These are phyloP conservation scores for Micrasema longulum DNA, from an alignment of 1,140 invertebrate species.

Conservation along the genomic window DNA sequence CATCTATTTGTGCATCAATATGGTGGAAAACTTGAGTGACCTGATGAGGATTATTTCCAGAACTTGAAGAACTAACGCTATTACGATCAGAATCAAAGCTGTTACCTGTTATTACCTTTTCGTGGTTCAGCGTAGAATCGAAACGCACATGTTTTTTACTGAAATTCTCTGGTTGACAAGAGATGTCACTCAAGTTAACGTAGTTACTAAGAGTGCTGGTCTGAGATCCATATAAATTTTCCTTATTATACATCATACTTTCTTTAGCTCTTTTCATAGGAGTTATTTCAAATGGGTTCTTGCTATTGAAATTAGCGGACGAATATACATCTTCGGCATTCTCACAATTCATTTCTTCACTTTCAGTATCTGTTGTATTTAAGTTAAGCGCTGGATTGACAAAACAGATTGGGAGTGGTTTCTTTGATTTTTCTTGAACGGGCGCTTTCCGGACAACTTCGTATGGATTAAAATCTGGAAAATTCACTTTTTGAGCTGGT, in stretches of 20 bases:
- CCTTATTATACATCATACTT: slow-evolving; percentile 38
- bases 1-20: slow-evolving; percentile 61
- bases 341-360: slow-evolving; percentile 61
- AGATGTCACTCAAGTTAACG: slow-evolving; percentile 39
- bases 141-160: slow-evolving; percentile 66
- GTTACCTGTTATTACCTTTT: slow-evolving; percentile 66
- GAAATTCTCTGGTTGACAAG: slow-evolving; percentile 53
- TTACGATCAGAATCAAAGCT: slow-evolving; percentile 60
- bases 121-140: slow-evolving; percentile 65
- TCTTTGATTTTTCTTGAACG: slow-evolving; percentile 57
- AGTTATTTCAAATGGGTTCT: slow-evolving; percentile 46
- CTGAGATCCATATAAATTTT: slow-evolving; percentile 38
- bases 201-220: slow-evolving; percentile 11
- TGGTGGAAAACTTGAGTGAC: slow-evolving; percentile 30
- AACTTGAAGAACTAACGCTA: slow-evolving; percentile 12
- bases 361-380: slow-evolving; percentile 65
- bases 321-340: background rate
- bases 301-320: slow-evolving; percentile 15
- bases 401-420: slow-evolving; percentile 59
- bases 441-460: slow-evolving; percentile 63
- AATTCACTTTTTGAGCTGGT: slow-evolving; percentile 44
- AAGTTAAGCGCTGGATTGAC: slow-evolving; percentile 64
- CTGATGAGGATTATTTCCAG: slow-evolving; percentile 17
- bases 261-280: slow-evolving; percentile 33
- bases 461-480: slow-evolving; percentile 61